Evolutionary conservation across 1,140 invertebrate genomes (phyloP), one percentile per base, ranked within the genome.

Genomic region (Pantala flavescens): DNA sequence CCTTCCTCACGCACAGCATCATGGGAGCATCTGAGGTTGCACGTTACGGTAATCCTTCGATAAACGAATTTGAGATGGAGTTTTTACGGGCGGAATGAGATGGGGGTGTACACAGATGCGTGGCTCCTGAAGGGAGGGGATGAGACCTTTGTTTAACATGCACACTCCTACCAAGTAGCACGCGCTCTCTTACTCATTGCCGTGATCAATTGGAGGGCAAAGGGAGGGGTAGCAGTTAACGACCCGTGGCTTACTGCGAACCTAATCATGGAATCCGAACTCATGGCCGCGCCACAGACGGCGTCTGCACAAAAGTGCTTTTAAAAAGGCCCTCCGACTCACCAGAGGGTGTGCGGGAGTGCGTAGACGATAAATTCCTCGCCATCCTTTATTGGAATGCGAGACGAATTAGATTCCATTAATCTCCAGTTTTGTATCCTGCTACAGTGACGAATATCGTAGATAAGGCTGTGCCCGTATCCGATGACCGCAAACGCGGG

Each of bases 21-120:
- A 16, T 21, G 49, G 49, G 49, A 63, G 49, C 49, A 63, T 63
- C 49, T 63, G 49, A 63, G 49, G 49, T 63, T 63, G 49, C 49
- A 63, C 49, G 49, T 63, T 63, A 63, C 14, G 49, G 49, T 63
- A 63, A 63, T 63, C 49, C 49, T 63, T 63, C 49, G 49, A 63
- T 63, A 63, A 63, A 63, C 49, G 49, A 63, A 63, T 63, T 21
- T 21, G 49, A 63, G 49, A 63, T 63, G 49, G 49, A 63, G 49
- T 63, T 63, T 63, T 63, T 63, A 21, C 49, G n/a, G n/a, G 49
- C 49, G 49, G 49, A 21, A 63, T 16, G 49, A 63, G 49, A 21
- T 63, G 49, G 49, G 49, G 49, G 49, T 19, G 28, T 36, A 21
- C 49, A 63, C 16, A 63, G 49, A 21, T 63, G 49, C 3, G 28